phyloP scores from a whole-genome alignment of 2,888 invertebrate genomes.

The Lycocerus yunnanus region DNA sequence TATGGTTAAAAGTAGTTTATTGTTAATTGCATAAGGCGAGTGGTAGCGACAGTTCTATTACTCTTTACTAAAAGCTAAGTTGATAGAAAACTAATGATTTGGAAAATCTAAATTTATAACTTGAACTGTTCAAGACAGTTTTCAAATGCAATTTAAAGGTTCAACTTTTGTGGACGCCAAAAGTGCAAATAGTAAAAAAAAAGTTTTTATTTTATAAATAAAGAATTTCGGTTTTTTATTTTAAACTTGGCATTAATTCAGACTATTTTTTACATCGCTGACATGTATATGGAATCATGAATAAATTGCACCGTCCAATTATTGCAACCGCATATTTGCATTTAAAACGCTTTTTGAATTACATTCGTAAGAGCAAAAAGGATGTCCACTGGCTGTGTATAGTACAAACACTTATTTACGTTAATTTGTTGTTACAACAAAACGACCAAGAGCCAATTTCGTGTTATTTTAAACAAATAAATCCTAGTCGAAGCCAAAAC shows the following conservation, averaged over 20 bases:
- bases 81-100: slow-evolving; percentile 38
- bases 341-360: slow-evolving; percentile 4
- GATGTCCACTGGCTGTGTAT: not conserved
- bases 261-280: slow-evolving; percentile 25
- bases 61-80: slow-evolving; percentile 28
- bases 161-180: slow-evolving; percentile 15
- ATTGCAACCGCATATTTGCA: slow-evolving; percentile 13
- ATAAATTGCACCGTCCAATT: slow-evolving; percentile 29
- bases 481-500: slow-evolving; percentile 8
- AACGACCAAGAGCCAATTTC: slow-evolving; percentile 22
- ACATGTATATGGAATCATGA: slow-evolving; percentile 33
- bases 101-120: slow-evolving; percentile 37
- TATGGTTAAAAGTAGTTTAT: slow-evolving; percentile 29
- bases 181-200: slow-evolving; percentile 6
- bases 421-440: slow-evolving; percentile 19
- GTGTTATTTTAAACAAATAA: slow-evolving; percentile 24
- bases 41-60: slow-evolving; percentile 34
- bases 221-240: not conserved
- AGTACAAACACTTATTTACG: slow-evolving; percentile 15
- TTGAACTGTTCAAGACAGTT: slow-evolving; percentile 29
- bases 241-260: slow-evolving; percentile 24
- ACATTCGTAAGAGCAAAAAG: not conserved
- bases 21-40: slow-evolving; percentile 32
- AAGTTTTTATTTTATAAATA: not conserved
- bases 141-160: slow-evolving; percentile 26